phyloP scores from a whole-genome alignment of 2,888 invertebrate species.

The Brachyptera putata region DNA sequence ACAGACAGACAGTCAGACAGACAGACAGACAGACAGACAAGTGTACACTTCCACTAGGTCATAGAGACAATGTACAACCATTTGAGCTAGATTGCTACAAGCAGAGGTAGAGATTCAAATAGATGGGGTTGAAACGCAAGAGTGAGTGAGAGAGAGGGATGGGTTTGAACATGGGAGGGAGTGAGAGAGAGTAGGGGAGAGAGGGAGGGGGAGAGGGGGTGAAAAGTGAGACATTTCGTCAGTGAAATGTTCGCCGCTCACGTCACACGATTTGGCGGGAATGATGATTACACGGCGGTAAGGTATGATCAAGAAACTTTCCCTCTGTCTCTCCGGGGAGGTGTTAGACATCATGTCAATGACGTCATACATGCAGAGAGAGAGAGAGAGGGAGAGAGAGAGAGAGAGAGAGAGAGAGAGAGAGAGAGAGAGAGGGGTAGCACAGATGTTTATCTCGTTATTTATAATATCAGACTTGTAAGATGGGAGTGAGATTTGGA shows the following conservation, averaged over 20 bases:
- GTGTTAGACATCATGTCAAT: conserved; percentile 19
- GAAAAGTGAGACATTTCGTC: conserved; percentile 24
- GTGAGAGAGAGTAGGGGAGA: background rate
- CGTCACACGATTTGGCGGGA: conserved; percentile 26
- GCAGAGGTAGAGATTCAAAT: background rate
- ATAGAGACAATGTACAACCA: conserved; percentile 6
- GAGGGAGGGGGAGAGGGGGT: background rate
- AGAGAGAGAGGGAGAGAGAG: no score
- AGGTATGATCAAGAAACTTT: conserved; percentile 30
- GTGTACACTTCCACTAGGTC: background rate
- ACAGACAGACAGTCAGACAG: background rate
- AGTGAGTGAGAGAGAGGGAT: background rate
- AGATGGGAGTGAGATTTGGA: background rate
- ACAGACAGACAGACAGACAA: background rate
- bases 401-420: no score
- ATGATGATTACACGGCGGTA: conserved; percentile 29
- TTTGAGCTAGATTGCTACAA: conserved; percentile 9
- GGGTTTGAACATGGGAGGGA: background rate
- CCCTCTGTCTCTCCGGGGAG: conserved; percentile 19
- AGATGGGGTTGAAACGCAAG: background rate
- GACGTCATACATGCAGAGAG: background rate
- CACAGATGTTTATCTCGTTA: background rate
- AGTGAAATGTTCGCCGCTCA: conserved; percentile 17
- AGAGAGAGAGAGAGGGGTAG: no score
- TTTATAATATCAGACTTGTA: background rate